These are phyloP conservation scores for Drosophila infuscata DNA, from an alignment of 2,888 invertebrate species.

Conservation along the genomic window DNA sequence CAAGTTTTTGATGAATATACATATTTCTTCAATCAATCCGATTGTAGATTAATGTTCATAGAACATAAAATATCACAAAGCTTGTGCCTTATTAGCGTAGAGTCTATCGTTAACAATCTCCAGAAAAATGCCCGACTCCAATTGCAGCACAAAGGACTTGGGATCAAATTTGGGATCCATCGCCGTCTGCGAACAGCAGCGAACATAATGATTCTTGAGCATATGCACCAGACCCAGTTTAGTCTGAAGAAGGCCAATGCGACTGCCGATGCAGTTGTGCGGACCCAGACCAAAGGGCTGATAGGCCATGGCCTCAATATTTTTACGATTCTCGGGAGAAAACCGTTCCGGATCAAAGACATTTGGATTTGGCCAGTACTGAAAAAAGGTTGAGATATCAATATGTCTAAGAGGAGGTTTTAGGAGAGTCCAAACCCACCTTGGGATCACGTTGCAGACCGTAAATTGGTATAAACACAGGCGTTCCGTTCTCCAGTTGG, in stretches of 20 bases:
- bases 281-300: constrained; percentile 83
- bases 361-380: constrained; percentile 83
- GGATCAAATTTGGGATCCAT: constrained; percentile 77
- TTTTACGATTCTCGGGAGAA: constrained; percentile 74
- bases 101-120: constrained; percentile 79
- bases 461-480: constrained; percentile 82
- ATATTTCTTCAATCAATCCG: neutral
- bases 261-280: constrained; percentile 83
- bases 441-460: constrained; percentile 83
- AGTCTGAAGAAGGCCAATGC: constrained; percentile 82
- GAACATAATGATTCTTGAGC: constrained; percentile 82
- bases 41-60: neutral
- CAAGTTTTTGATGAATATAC: neutral
- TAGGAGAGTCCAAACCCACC: constrained; percentile 53
- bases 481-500: constrained; percentile 76
- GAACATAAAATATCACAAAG: neutral
- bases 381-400: neutral
- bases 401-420: neutral
- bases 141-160: constrained; percentile 75
- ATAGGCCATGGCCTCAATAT: constrained; percentile 74
- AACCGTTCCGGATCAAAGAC: constrained; percentile 84
- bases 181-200: constrained; percentile 64
- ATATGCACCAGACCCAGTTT: constrained; percentile 83
- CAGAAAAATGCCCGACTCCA: constrained; percentile 71
- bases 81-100: constrained; percentile 48